Evolutionary conservation across 2,113 vertebrate genomes (phyloP), one percentile per base, ranked within the genome.

Genomic region (Seriola aureovittata): DNA sequence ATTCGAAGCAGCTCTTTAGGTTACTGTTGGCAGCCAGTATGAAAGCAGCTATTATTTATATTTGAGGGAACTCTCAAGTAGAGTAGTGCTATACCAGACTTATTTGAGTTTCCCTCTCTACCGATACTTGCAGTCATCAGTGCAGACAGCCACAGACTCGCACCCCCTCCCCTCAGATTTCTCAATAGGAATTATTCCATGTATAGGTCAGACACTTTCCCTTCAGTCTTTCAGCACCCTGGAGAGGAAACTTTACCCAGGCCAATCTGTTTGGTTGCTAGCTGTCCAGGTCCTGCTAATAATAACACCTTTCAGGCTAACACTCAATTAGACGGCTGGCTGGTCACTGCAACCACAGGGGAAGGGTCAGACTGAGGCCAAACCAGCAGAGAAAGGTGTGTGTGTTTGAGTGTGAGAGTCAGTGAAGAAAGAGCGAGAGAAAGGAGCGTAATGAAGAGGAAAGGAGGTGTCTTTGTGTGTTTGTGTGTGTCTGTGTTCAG

Each of bases 321-420:
- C 34, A n/a, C 84, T 83, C 68, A 77, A 83, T 91, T 83, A 88
- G 70, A 92, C 36, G 65, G 59, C 82, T 89, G 75, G 68, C 78
- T 80, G 81, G 74, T 80, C 84, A 78, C 50, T 54, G 65, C 64
- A 80, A 55, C 62, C 72, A 75, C 59, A 63, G 82, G 68, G 70
- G 80, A 79, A 75, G 82, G 76, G 83, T 90, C 74, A 78, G 50
- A 23, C 59, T 40, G 50, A 80, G 87, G 85, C 78, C 75, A 77
- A 52, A 52, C n/a, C 81, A 86, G 76, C 74, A 88, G 69, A 68
- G 64, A 83, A 71, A 69, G 3, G 76, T 44, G 34, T 55, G 42
- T 72, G 50, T 32, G 36, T 65, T 12, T 42, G 16, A 48, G 50
- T 57, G 34, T 46, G 25, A 13, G 42, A 71, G 21, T 54, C 57